Base-by-base conservation (phyloP, 2,797 vertebrate species). In the Triplophysa bombifrons region DNA sequence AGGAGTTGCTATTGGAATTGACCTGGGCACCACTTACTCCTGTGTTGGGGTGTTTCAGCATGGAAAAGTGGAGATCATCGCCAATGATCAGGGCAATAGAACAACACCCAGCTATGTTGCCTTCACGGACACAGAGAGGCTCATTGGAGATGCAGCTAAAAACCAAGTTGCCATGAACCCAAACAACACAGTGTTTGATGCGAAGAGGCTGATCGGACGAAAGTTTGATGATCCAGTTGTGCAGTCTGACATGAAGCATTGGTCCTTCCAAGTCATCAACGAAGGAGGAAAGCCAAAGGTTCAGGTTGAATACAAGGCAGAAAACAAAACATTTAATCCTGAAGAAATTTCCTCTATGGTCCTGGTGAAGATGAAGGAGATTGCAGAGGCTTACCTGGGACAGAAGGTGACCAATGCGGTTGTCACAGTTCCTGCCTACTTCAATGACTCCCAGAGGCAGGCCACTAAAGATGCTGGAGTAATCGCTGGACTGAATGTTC, bases 41-140 rank as follows among this genome's bases (percentile, higher is more conserved):
- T 95, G 94, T 1, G 93, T 95, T 58, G 93, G 95, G 4, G 95
- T 95, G 10, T 95, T 95, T 83, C 95, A 95, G 90, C 95, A 95
- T 0, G 93, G 94, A 38, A 92, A 94, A 6, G 93, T 95, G 86
- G 95, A 96, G 82, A 95, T 96, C 66, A 95, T 95, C 6, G 93
- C 95, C 77, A 96, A 95, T 19, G 94, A 96, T 82, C 95, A 96
- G 87, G 94, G 95, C 30, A 96, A 95, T 88, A 87, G 94, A 70
- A 96, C 94, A 86, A 95, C 94, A 0, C 94, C 93, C 3, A 95
- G 94, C 7, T 95, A 95, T 6, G 94, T 95, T 86, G 94, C 94
- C 1, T 96, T 96, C 84, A 95, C 91, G 0, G 94, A 96, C 83
- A 94, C 94, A 10, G 94, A 95, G 80, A 91, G 93, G 14, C 88